Evolutionary conservation across 2,888 invertebrate genomes (phyloP), one percentile per base, ranked within the genome.

Genomic region (Helobdella robusta): DNA sequence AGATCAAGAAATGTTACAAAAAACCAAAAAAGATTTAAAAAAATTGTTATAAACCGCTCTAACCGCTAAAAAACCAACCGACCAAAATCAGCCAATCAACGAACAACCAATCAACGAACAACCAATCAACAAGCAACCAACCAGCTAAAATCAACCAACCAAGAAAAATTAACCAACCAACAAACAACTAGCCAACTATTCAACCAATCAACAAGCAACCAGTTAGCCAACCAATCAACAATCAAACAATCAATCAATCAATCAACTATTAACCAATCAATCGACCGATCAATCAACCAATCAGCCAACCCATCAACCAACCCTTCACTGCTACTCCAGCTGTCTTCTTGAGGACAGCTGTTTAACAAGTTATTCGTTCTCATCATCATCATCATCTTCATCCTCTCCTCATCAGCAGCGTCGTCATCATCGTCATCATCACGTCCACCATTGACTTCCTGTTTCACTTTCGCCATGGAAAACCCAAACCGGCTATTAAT

Each of bases 261-360:
- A 8, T n/a, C n/a, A n/a, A n/a, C 50, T 18, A 8, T 50, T 4
- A n/a, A 5, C 18, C n/a, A 23, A 8, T 50, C 50, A 4, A 50
- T 25, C 50, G 20, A 50, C 25, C 50, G 20, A 8, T 18, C 50
- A 6, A 5, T 18, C 50, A n/a, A 50, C 50, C 50, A n/a, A 8
- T 50, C 50, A n/a, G 4, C 25, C 50, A n/a, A 50, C 50, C 50
- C 50, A 8, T 18, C 50, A n/a, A 50, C 25, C n/a, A n/a, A 50
- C 50, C 50, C 18, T 8, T 18, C 50, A n/a, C 5, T 50, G 6
- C 50, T 23, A n/a, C 50, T 25, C 5, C 50, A 6, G 20, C 5
- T 18, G 20, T 25, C n/a, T 4, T 25, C 50, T 23, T 50, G 20
- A n/a, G 25, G 6, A 6, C 50, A 8, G 20, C 50, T 18, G 25